phyloP scores from a whole-genome alignment of 2,888 invertebrate species.

The Serrognathus titanus region DNA sequence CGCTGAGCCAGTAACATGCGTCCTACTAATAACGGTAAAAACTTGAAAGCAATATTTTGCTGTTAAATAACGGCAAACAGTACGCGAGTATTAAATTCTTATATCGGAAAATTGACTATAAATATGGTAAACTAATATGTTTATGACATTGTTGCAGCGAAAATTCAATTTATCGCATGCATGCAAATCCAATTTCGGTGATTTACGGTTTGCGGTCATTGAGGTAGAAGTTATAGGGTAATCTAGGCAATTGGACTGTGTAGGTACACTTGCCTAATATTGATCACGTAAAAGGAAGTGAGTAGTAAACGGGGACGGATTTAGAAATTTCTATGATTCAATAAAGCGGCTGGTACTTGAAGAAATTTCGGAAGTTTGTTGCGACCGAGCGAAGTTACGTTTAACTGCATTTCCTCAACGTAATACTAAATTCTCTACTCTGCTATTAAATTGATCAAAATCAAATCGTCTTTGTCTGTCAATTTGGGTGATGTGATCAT shows the following conservation, averaged over 20 bases:
- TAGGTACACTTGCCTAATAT: constrained; percentile 16
- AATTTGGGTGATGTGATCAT: too few relatives aligned
- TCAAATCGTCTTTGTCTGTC: too few relatives aligned
- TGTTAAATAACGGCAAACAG: not conserved
- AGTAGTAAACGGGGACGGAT: not conserved
- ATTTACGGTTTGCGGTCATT: constrained; percentile 29
- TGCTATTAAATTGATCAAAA: too few relatives aligned
- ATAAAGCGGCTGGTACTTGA: too few relatives aligned
- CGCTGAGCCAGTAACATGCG: too few relatives aligned
- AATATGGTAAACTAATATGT: constrained; percentile 16
- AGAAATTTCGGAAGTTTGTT: too few relatives aligned
- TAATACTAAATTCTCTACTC: too few relatives aligned
- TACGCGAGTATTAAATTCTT: constrained; percentile 1
- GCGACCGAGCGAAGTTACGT: too few relatives aligned
- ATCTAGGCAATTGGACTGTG: constrained; percentile 28
- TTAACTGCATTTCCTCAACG: too few relatives aligned
- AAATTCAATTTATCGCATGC: constrained; percentile 28
- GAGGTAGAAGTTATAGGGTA: constrained; percentile 31
- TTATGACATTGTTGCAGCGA: constrained; percentile 24
- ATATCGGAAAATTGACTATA: constrained; percentile 8
- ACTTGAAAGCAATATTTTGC: too few relatives aligned
- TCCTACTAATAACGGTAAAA: too few relatives aligned
- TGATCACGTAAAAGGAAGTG: constrained; percentile 11
- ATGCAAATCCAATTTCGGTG: constrained; percentile 32
- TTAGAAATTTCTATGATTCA: too few relatives aligned